A percentile compares a stretch with the other conserved stretches of the same genome.
These are phyloP conservation scores for Pseudeuparius sepicola DNA, from an alignment of 2,888 invertebrate species.

Conservation along the genomic window DNA sequence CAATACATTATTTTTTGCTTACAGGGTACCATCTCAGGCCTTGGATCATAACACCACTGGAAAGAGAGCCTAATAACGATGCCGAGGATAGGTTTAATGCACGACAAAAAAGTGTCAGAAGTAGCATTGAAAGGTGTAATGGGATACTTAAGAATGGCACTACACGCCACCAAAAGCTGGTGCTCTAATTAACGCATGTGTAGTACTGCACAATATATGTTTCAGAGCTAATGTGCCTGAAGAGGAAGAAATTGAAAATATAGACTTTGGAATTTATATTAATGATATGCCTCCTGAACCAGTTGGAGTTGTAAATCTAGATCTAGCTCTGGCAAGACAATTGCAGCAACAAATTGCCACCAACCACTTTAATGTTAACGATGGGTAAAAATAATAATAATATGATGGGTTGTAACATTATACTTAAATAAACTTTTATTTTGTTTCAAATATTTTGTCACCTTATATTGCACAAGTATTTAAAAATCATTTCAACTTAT, in stretches of 20 bases:
- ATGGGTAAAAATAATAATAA: too few relatives aligned
- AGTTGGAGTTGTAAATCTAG: neutral
- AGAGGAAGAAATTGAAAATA: neutral
- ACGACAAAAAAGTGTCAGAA: constrained; percentile 10
- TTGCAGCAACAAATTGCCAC: constrained; percentile 1
- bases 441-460: too few relatives aligned
- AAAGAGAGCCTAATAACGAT: constrained; percentile 9
- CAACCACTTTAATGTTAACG: too few relatives aligned
- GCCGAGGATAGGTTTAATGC: constrained; percentile 15
- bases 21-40: constrained; percentile 15
- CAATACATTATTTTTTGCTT: too few relatives aligned
- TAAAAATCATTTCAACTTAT: too few relatives aligned
- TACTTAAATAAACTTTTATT: too few relatives aligned
- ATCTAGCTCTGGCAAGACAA: constrained; percentile 1
- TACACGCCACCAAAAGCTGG: constrained; percentile 14
- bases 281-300: neutral
- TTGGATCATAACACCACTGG: constrained; percentile 16
- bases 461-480: too few relatives aligned
- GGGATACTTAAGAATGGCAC: constrained; percentile 19
- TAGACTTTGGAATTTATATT: neutral
- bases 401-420: too few relatives aligned
- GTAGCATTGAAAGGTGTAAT: constrained; percentile 18
- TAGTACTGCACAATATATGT: constrained; percentile 17
- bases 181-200: constrained; percentile 17
- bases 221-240: constrained; percentile 13